phyloP scores from a whole-genome alignment of 2,113 vertebrate genomes.

The Azemiops feae region DNA sequence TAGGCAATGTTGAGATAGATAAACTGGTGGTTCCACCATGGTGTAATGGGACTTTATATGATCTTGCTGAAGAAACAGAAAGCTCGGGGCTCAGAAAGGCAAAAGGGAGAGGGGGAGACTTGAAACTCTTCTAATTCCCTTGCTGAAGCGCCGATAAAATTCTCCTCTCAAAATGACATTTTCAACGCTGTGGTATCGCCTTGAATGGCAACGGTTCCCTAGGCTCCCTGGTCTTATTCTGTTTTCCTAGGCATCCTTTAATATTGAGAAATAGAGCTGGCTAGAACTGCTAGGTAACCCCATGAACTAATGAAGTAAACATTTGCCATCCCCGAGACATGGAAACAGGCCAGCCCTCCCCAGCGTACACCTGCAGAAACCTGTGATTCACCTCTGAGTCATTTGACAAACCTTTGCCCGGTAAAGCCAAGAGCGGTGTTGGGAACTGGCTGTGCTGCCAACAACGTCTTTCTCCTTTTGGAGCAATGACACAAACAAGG shows the following conservation, averaged over 20 bases:
- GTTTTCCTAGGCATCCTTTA: constrained; percentile 50
- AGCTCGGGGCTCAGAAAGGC: neutral
- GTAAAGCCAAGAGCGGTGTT: constrained; percentile 60
- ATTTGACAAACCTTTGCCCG: constrained; percentile 70
- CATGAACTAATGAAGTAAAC: constrained; percentile 79
- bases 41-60: neutral
- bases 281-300: constrained; percentile 71
- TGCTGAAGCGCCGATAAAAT: constrained; percentile 14
- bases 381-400: constrained; percentile 81
- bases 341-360: constrained; percentile 73
- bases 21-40: no score
- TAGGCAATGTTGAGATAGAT: neutral
- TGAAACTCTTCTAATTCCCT: neutral
- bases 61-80: neutral
- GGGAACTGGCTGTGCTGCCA: constrained; percentile 63
- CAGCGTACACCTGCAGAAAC: constrained; percentile 78
- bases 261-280: constrained; percentile 69
- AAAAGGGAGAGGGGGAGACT: neutral
- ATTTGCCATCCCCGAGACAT: constrained; percentile 72
- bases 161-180: constrained; percentile 52
- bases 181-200: constrained; percentile 39
- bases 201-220: neutral
- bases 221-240: neutral
- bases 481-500: constrained; percentile 72
- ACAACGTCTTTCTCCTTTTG: constrained; percentile 60